Evolutionary conservation across 2,113 vertebrate species (phyloP).

Genomic region (Carlito syrichta): DNA sequence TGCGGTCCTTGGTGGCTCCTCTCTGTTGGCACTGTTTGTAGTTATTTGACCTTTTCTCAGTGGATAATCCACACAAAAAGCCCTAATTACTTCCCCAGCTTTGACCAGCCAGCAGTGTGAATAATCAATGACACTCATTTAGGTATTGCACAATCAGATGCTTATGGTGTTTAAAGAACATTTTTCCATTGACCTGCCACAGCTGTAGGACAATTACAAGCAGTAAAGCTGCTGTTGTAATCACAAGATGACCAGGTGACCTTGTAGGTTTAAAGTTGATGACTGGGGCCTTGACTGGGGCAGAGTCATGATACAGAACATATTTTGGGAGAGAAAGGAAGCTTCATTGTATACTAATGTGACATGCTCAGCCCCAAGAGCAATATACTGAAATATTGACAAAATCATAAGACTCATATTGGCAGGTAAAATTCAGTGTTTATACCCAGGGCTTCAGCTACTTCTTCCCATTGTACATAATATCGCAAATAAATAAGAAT

Average conservation of each 20-base stretch:
- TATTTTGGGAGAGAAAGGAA: slow-evolving; percentile 50
- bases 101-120: slow-evolving; percentile 88
- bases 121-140: slow-evolving; percentile 97
- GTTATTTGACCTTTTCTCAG: slow-evolving; percentile 98
- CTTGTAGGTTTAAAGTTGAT: slow-evolving; percentile 83
- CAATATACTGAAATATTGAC: slow-evolving; percentile 62
- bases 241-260: slow-evolving; percentile 85
- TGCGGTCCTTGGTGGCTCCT: slow-evolving; percentile 85
- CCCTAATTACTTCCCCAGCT: slow-evolving; percentile 98
- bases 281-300: slow-evolving; percentile 73
- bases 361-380: slow-evolving; percentile 49
- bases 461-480: slow-evolving; percentile 24
- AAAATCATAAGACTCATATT: slow-evolving; percentile 47
- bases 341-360: slow-evolving; percentile 52
- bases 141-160: slow-evolving; percentile 94
- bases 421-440: slow-evolving; percentile 66
- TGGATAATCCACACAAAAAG: slow-evolving; percentile 99
- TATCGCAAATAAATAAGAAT: slow-evolving; percentile 24
- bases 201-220: slow-evolving; percentile 84
- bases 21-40: slow-evolving; percentile 93
- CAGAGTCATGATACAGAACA: slow-evolving; percentile 52
- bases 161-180: slow-evolving; percentile 88
- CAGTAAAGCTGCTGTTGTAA: slow-evolving; percentile 84
- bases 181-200: slow-evolving; percentile 89
- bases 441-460: slow-evolving; percentile 10